Conservation (phyloP, 2,888 invertebrate genomes). For the Dorcus hopei region DNA sequence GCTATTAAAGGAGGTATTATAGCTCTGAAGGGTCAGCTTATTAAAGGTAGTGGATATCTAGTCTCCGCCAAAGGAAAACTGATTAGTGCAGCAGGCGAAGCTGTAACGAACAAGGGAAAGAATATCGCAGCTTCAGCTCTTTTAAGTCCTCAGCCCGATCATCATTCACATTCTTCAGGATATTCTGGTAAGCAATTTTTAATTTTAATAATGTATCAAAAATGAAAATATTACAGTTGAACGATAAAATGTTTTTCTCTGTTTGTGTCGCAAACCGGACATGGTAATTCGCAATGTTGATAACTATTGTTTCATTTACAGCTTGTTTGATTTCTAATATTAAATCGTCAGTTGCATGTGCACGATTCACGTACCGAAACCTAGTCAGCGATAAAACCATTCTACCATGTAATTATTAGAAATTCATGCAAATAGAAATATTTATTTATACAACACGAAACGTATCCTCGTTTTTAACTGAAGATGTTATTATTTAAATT, state of each 20-base stretch:
- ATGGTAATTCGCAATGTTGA: no score
- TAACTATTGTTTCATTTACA: no score
- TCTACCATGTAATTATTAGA: no score
- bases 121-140: constrained; percentile 75
- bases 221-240: background rate
- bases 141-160: constrained; percentile 50
- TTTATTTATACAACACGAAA: no score
- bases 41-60: constrained; percentile 77
- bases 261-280: background rate
- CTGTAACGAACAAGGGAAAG: constrained; percentile 74
- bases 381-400: no score
- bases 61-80: constrained; percentile 64
- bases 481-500: no score
- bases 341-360: no score
- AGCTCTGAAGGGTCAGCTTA: constrained; percentile 82
- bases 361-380: no score
- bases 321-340: no score
- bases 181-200: constrained; percentile 13
- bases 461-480: no score
- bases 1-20: constrained; percentile 85
- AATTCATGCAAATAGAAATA: no score
- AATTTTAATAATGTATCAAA: background rate
- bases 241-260: background rate
- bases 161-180: constrained; percentile 7
- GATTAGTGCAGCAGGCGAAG: constrained; percentile 74